A percentile compares a stretch with the other conserved stretches of the same genome.
These are phyloP conservation scores for Dexiosoma caninum DNA, from an alignment of 2,888 invertebrate genomes.

Conservation along the genomic window DNA sequence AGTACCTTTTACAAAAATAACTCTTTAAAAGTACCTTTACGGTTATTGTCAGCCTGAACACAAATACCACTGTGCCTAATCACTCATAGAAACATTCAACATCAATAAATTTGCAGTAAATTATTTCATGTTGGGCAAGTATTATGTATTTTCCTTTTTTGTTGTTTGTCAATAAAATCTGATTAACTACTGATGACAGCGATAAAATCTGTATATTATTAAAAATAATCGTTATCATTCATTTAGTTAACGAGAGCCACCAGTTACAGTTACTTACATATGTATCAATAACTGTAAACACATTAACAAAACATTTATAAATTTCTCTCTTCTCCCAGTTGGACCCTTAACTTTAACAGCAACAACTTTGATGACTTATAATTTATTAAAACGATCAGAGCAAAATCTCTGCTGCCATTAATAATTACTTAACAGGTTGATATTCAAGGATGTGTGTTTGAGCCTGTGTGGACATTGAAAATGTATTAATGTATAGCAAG, in stretches of 20 bases:
- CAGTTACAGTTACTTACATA: background rate
- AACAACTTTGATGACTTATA: slow-evolving; percentile 4
- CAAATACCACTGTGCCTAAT: too few species aligned
- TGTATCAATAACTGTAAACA: background rate
- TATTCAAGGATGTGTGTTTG: too few species aligned
- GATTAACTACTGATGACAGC: background rate
- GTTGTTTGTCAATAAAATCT: slow-evolving; percentile 27
- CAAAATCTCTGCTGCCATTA: slow-evolving; percentile 39
- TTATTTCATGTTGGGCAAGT: slow-evolving; percentile 9
- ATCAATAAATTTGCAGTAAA: background rate
- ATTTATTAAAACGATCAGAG: slow-evolving; percentile 47
- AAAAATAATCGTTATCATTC: slow-evolving; percentile 43
- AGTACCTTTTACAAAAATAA: too few species aligned
- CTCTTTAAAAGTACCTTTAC: too few species aligned
- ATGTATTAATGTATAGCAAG: background rate
- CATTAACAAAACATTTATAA: background rate
- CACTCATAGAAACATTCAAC: too few species aligned
- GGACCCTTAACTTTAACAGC: background rate
- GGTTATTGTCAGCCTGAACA: too few species aligned
- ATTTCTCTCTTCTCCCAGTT: background rate
- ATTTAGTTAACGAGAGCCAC: background rate
- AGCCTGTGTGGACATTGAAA: background rate
- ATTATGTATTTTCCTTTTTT: background rate
- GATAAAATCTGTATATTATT: background rate
- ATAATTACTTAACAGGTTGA: slow-evolving; percentile 15